These are phyloP conservation scores for Hipposideros larvatus DNA, from an alignment of 2,797 vertebrate species.

Conservation along the genomic window DNA sequence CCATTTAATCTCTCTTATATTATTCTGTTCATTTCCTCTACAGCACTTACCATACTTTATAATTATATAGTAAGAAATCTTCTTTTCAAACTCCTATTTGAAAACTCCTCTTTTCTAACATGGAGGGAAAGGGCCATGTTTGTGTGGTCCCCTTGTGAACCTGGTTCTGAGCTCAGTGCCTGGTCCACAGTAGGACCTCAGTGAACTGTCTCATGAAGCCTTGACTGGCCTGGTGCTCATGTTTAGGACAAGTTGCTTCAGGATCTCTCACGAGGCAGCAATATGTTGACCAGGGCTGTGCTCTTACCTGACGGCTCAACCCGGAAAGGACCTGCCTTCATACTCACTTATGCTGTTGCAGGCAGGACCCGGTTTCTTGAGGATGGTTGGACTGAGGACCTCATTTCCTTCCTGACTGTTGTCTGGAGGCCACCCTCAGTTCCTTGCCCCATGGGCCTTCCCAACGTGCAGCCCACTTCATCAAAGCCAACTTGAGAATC, in stretches of 20 bases:
- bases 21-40: not conserved
- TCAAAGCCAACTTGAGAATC: not conserved
- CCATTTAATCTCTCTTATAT: not conserved
- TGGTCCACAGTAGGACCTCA: not conserved
- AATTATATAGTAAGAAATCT: not conserved
- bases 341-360: not conserved
- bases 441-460: not conserved
- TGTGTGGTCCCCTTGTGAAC: not conserved
- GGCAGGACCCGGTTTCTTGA: not conserved
- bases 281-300: not conserved
- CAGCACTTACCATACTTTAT: not conserved
- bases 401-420: not conserved
- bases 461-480: not conserved
- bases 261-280: not conserved
- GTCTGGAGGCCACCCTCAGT: not conserved
- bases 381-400: not conserved
- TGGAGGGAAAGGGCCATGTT: not conserved
- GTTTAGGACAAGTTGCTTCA: not conserved
- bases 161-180: not conserved
- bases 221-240: not conserved
- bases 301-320: not conserved
- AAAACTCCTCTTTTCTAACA: not conserved
- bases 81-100: not conserved
- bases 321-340: not conserved
- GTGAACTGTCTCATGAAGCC: not conserved